These are phyloP conservation scores for Baronia brevicornis DNA, from an alignment of 2,888 invertebrate genomes.

Conservation along the genomic window DNA sequence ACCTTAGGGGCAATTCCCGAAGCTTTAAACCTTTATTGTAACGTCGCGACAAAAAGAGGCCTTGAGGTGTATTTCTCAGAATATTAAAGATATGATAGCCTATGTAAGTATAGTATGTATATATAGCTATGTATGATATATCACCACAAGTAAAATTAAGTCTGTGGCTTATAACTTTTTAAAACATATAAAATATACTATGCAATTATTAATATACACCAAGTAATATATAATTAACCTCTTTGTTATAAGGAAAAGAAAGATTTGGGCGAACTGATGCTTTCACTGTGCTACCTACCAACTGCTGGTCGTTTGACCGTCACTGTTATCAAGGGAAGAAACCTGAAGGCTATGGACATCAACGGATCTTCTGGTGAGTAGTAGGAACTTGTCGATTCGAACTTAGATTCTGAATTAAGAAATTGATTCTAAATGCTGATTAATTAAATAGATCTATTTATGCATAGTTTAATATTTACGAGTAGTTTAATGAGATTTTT, in stretches of 20 bases:
- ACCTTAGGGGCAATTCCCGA: constrained; percentile 15
- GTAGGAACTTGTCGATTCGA: no score
- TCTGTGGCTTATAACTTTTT: no score
- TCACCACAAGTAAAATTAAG: no score
- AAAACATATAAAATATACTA: no score
- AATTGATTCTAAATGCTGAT: no score
- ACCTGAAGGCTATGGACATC: constrained; percentile 94
- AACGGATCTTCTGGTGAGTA: constrained; percentile 91
- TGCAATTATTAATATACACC: neutral
- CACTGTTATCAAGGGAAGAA: constrained; percentile 93
- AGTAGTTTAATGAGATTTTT: no score
- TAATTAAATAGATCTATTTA: no score
- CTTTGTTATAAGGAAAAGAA: constrained; percentile 81
- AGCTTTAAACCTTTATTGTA: constrained; percentile 15
- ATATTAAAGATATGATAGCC: constrained; percentile 7
- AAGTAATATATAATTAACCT: neutral
- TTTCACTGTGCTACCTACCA: constrained; percentile 92
- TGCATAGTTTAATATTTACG: no score
- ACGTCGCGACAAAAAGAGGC: constrained; percentile 9
- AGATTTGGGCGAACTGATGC: constrained; percentile 92
- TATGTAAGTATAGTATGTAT: no score
- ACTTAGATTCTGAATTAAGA: no score
- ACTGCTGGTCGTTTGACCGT: constrained; percentile 93
- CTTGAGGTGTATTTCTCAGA: constrained; percentile 1
- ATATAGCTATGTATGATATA: no score